Evolutionary conservation across 2,888 invertebrate species (phyloP).

Genomic region (Dyspetes luteomarginatus): DNA sequence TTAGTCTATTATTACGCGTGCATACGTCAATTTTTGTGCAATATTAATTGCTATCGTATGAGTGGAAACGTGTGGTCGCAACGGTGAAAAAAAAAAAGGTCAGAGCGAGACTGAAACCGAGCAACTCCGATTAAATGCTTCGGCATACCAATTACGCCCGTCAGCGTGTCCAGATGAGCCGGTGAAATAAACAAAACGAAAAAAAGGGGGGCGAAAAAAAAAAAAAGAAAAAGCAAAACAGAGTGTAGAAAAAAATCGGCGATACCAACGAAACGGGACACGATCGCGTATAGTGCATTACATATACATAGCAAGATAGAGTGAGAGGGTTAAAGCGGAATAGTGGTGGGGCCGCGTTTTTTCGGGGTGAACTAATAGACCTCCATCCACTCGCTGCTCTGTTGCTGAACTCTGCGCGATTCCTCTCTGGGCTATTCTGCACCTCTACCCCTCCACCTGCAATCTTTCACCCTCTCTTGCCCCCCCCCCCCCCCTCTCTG

Average conservation of each 20-base stretch:
- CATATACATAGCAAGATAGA: constrained; percentile 54
- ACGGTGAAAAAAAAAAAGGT: constrained; percentile 61
- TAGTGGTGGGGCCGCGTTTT: constrained; percentile 78
- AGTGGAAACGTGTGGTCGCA: constrained; percentile 41
- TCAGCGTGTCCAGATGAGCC: constrained; percentile 76
- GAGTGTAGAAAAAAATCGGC: constrained; percentile 74
- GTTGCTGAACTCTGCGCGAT: constrained; percentile 73
- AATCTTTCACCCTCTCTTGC: constrained; percentile 64
- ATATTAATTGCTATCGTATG: constrained; percentile 52
- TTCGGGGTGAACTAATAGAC: constrained; percentile 82
- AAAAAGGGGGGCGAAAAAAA: constrained; percentile 70
- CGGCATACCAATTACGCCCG: constrained; percentile 78
- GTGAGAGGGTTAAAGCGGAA: constrained; percentile 59
- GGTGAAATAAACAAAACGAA: constrained; percentile 55
- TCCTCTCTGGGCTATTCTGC: constrained; percentile 64
- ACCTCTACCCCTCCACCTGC: constrained; percentile 55
- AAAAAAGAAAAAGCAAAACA: constrained; percentile 67
- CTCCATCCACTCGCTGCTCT: constrained; percentile 73
- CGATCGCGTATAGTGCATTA: constrained; percentile 65
- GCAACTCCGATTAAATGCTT: constrained; percentile 66
- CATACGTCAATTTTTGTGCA: background rate
- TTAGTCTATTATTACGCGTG: background rate
- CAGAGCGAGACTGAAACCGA: constrained; percentile 56
- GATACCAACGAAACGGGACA: constrained; percentile 77
- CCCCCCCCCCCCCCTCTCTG: constrained; percentile 30